phyloP scores from a whole-genome alignment of 2,888 invertebrate species.

The Scotopteryx bipunctaria region DNA sequence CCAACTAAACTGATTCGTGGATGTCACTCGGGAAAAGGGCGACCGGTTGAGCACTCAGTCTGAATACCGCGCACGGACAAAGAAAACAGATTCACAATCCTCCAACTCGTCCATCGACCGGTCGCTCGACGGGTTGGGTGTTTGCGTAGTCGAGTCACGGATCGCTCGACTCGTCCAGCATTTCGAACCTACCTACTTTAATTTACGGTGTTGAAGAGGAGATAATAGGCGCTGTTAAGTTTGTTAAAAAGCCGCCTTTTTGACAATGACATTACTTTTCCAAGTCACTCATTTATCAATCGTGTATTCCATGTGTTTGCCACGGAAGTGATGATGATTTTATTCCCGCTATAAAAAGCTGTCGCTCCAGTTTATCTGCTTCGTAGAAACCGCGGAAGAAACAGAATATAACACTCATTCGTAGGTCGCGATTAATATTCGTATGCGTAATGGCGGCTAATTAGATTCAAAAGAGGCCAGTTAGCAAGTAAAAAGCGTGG shows the following conservation, averaged over 20 bases:
- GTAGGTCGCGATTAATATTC: slow-evolving; percentile 25
- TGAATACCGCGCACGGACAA: slow-evolving; percentile 62
- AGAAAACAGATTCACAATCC: slow-evolving; percentile 69
- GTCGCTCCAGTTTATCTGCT: slow-evolving; percentile 6
- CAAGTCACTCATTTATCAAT: slow-evolving; percentile 14
- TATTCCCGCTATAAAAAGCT: slow-evolving; percentile 1
- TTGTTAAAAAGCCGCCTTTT: slow-evolving; percentile 67
- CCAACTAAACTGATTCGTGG: slow-evolving; percentile 26
- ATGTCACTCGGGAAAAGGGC: slow-evolving; percentile 47
- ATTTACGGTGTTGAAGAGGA: slow-evolving; percentile 75
- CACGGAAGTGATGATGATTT: slow-evolving; percentile 5
- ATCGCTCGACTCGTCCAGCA: slow-evolving; percentile 52
- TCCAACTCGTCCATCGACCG: slow-evolving; percentile 36
- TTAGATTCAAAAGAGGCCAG: slow-evolving; percentile 26
- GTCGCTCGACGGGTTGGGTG: slow-evolving; percentile 40
- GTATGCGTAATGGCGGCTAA: slow-evolving; percentile 18
- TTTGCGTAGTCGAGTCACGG: slow-evolving; percentile 40
- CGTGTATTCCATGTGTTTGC: slow-evolving; percentile 8
- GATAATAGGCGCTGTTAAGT: slow-evolving; percentile 76
- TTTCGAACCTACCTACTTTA: slow-evolving; percentile 66
- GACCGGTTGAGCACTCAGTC: slow-evolving; percentile 55
- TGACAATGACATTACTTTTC: slow-evolving; percentile 35
- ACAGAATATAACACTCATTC: slow-evolving; percentile 17
- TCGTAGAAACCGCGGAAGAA: slow-evolving; percentile 21
- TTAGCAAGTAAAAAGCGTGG: slow-evolving; percentile 20